Evolutionary conservation across 1,140 invertebrate species (phyloP).

Genomic region (Vanessa tameamea): DNA sequence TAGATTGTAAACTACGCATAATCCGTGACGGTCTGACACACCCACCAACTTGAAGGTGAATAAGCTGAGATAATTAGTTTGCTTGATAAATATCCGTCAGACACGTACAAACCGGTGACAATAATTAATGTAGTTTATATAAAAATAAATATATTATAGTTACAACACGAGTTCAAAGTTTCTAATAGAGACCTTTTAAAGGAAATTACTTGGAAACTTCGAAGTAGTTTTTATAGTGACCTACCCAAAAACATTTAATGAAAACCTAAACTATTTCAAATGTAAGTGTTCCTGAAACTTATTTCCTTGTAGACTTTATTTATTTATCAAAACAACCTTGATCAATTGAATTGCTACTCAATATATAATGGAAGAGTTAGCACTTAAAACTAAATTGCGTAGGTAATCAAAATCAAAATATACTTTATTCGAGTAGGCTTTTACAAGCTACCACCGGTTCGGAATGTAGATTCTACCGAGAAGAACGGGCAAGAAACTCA

Average conservation of each 20-base stretch:
- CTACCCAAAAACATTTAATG: no score
- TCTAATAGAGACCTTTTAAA: neutral
- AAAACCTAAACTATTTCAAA: neutral
- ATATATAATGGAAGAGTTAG: conserved; percentile 1
- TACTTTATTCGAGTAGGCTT: no score
- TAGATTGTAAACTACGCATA: conserved; percentile 33
- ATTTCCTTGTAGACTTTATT: conserved; percentile 3
- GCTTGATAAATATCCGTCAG: conserved; percentile 25
- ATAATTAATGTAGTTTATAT: neutral
- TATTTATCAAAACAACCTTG: conserved; percentile 21
- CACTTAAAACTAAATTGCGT: conserved; percentile 1
- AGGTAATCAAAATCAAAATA: no score
- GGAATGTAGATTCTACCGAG: no score
- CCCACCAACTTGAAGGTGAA: conserved; percentile 44
- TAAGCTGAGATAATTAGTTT: conserved; percentile 27
- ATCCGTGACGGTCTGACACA: conserved; percentile 40
- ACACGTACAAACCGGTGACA: neutral
- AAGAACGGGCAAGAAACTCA: no score
- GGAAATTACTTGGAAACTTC: no score
- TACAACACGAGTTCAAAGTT: neutral
- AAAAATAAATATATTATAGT: neutral
- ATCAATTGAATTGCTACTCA: conserved; percentile 8
- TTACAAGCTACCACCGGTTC: no score
- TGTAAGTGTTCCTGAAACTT: neutral
- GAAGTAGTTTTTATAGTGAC: no score